These are phyloP conservation scores for Parasteatoda lunata DNA, from an alignment of 2,888 invertebrate genomes.

Conservation along the genomic window DNA sequence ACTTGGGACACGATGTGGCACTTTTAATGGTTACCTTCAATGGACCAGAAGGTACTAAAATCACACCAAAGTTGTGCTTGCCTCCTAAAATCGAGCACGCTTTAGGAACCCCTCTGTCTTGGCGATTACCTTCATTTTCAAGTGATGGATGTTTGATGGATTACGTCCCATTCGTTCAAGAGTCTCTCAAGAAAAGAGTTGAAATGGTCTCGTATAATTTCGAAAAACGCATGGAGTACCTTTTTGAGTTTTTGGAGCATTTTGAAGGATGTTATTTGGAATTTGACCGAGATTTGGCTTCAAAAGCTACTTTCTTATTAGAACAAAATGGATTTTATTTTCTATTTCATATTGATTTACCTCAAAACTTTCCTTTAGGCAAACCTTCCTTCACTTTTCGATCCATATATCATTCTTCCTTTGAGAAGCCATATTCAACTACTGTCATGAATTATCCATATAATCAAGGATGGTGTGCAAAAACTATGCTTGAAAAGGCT, in stretches of 20 bases:
- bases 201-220: conserved; percentile 51
- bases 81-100: conserved; percentile 60
- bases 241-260: conserved; percentile 49
- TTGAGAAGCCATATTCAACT: conserved; percentile 51
- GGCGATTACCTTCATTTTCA: conserved; percentile 51
- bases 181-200: conserved; percentile 52
- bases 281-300: conserved; percentile 53
- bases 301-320: conserved; percentile 45
- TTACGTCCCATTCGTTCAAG: conserved; percentile 61
- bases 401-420: conserved; percentile 52
- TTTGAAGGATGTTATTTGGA: conserved; percentile 56
- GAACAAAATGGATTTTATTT: conserved; percentile 63
- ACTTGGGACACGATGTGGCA: conserved; percentile 37
- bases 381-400: conserved; percentile 62
- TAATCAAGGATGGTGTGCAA: conserved; percentile 47
- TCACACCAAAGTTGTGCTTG: conserved; percentile 53
- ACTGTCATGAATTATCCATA: conserved; percentile 56
- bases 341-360: conserved; percentile 53
- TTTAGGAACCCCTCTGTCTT: conserved; percentile 47
- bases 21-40: conserved; percentile 53
- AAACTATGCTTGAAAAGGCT: conserved; percentile 37
- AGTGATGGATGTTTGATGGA: conserved; percentile 64
- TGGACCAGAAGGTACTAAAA: conserved; percentile 58
- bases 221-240: conserved; percentile 55
- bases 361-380: conserved; percentile 54